Percentiles rank a stretch among this genome's conserved stretches.
These are phyloP conservation scores for Hemithea aestivaria DNA, from an alignment of 2,888 invertebrate genomes.

Conservation along the genomic window DNA sequence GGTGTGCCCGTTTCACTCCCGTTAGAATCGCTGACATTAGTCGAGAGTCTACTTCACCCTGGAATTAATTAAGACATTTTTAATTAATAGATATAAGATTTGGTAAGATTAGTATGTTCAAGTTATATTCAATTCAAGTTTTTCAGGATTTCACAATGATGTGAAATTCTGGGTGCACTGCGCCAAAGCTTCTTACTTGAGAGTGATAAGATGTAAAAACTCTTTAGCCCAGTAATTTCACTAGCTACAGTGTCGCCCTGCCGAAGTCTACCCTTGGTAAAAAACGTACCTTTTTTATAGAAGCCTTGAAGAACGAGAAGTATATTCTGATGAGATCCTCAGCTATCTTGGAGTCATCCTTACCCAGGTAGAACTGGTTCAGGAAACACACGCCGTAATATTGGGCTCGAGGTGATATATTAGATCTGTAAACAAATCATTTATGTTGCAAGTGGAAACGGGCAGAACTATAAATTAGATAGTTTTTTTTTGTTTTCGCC, in stretches of 20 bases:
- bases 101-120: too few relatives aligned
- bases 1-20: slow-evolving; percentile 90
- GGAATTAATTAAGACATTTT: slow-evolving; percentile 6
- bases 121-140: too few relatives aligned
- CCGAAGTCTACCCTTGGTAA: too few relatives aligned
- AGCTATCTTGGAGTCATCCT: slow-evolving; percentile 87
- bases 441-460: too few relatives aligned
- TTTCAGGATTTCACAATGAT: too few relatives aligned
- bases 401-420: slow-evolving; percentile 91
- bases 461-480: too few relatives aligned
- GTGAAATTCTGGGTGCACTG: too few relatives aligned
- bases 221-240: too few relatives aligned
- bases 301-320: slow-evolving; percentile 96
- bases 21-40: slow-evolving; percentile 88
- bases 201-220: too few relatives aligned
- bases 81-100: background rate
- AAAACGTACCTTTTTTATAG: slow-evolving; percentile 91
- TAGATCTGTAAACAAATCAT: slow-evolving; percentile 76
- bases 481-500: too few relatives aligned
- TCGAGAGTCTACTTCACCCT: slow-evolving; percentile 87
- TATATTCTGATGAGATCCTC: slow-evolving; percentile 93
- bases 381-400: slow-evolving; percentile 96
- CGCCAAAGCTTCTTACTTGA: too few relatives aligned
- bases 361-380: slow-evolving; percentile 88
- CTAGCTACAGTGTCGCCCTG: too few relatives aligned